Conservation (phyloP, 2,888 invertebrate genomes). For the Drosophila algonquin region DNA sequence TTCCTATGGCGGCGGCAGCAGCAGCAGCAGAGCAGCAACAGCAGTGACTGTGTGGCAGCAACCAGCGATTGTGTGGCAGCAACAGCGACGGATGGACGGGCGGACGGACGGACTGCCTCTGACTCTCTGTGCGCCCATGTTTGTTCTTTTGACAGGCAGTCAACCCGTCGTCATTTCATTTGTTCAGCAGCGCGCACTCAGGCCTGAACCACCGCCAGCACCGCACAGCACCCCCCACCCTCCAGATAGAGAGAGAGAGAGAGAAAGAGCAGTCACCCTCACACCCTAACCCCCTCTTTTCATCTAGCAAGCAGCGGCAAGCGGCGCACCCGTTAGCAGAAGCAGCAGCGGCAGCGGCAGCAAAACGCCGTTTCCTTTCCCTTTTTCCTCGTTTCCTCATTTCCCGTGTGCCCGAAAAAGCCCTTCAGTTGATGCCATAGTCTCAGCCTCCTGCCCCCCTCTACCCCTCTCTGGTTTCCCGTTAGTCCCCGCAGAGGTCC, state of each 20-base stretch:
- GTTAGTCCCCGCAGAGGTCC: constrained; percentile 34
- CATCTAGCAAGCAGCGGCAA: constrained; percentile 46
- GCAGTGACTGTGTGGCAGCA: constrained; percentile 27
- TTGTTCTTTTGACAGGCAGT: constrained; percentile 84
- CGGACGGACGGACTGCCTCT: neutral
- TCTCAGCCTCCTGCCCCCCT: neutral
- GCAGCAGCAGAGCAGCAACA: constrained; percentile 11
- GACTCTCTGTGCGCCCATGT: constrained; percentile 78
- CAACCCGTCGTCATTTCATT: constrained; percentile 83
- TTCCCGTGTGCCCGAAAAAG: constrained; percentile 67
- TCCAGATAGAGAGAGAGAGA: neutral
- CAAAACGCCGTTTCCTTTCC: constrained; percentile 79
- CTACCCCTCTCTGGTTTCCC: constrained; percentile 28
- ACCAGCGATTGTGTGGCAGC: constrained; percentile 18
- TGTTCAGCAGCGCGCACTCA: constrained; percentile 79
- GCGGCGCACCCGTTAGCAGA: constrained; percentile 25
- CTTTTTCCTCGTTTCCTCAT: constrained; percentile 74
- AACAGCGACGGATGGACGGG: constrained; percentile 28
- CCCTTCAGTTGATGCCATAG: constrained; percentile 23
- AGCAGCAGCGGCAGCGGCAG: constrained; percentile 42
- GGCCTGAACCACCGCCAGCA: constrained; percentile 50
- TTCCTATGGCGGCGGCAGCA: constrained; percentile 67
- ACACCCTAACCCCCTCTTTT: constrained; percentile 19
- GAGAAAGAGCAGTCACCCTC: constrained; percentile 31
- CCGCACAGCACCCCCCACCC: constrained; percentile 40